Evolutionary conservation across 2,888 invertebrate genomes (phyloP), one percentile per base, ranked within the genome.

Genomic region (Mythimna loreyi): DNA sequence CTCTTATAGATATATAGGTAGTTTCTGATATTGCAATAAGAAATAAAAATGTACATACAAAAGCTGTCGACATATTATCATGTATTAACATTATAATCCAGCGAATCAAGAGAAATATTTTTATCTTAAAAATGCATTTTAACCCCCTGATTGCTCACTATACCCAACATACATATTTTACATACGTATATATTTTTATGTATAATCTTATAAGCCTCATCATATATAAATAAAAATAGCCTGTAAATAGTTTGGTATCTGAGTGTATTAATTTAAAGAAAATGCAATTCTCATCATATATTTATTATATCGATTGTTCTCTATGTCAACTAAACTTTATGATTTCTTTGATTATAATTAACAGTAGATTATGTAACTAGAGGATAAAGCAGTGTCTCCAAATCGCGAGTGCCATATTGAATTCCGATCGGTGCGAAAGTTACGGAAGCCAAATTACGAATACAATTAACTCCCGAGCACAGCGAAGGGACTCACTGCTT

Each of bases 1-100:
- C 66, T 73, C 72, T 72, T 74, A 61, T 83, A 70, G 36, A 55
- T 68, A 82, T 72, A 63, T 84, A 70, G 43, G 57, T 68, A 84
- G 72, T 80, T 76, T 75, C 69, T 80, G 74, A 67, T 72, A 77
- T 78, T 72, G 75, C 72, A 76, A 70, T 86, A 86, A 87, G 80
- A 80, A 73, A 79, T 49, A 43, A 63, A 72, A 72, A 67, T 88
- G 87, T 88, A 89, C 70, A 89, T 87, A 88, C 58, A 71, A 83
- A 84, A 78, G n/a, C n/a, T 60, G 60, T 70, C 60, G 49, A 49
- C 28, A 36, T 57, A 65, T 57, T 40, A 49, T 55, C 40, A 60
- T 72, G 49, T 72, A 62, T 36, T 73, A 1, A 21, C 68, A 69
- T 33, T 66, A 75, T 9, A 61, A 55, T 45, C 49, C 57, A 55